Conservation (phyloP, 1,140 invertebrate species). For the Sesamia nonagrioides region DNA sequence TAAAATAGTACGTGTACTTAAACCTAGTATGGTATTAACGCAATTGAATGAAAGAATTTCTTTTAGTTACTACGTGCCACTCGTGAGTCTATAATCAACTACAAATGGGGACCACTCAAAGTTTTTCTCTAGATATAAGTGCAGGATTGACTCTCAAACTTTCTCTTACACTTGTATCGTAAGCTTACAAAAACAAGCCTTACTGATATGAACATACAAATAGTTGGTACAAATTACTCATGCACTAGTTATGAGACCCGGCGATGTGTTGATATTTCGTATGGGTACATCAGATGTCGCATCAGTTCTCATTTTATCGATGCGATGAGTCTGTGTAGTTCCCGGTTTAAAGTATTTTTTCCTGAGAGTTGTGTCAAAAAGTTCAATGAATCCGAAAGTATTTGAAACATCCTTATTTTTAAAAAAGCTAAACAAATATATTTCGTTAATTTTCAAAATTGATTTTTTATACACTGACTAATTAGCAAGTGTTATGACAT, state of each 20-base stretch:
- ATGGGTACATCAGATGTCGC: neutral
- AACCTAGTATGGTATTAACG: neutral
- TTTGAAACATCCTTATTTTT: too few relatives aligned
- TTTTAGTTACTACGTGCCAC: neutral
- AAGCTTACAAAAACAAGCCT: conserved; percentile 4
- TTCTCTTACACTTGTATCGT: neutral
- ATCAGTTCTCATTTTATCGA: neutral
- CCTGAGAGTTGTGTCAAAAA: too few relatives aligned
- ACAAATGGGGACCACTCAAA: neutral
- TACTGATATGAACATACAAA: neutral
- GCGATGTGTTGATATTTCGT: neutral
- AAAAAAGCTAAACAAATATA: too few relatives aligned
- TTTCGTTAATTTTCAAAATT: too few relatives aligned
- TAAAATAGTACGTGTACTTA: neutral
- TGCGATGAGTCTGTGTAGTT: too few relatives aligned
- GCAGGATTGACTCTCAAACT: conserved; percentile 20
- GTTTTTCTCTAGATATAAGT: neutral
- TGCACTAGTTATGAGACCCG: conserved; percentile 3
- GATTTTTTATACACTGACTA: neutral
- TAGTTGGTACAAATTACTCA: neutral
- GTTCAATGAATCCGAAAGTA: too few relatives aligned
- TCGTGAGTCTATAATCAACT: neutral
- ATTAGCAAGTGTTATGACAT: too few relatives aligned
- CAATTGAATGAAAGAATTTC: neutral
- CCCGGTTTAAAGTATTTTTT: too few relatives aligned